These are phyloP conservation scores for Caenorhabditis afra DNA, from an alignment of 2,888 invertebrate genomes.

Conservation along the genomic window DNA sequence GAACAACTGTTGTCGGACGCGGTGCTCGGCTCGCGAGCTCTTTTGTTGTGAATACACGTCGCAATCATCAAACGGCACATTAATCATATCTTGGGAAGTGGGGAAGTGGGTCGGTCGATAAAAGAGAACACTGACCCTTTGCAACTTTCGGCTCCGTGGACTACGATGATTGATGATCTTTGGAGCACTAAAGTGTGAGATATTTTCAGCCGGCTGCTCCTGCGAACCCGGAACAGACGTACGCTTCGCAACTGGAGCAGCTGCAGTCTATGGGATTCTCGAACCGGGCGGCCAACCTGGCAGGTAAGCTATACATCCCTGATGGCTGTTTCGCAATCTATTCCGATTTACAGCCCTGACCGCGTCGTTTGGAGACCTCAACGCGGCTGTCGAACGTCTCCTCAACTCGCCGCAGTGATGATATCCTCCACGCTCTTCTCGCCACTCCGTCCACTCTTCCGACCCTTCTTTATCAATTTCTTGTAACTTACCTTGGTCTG, in stretches of 20 bases:
- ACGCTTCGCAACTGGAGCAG: conserved; percentile 93
- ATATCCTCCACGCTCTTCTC: conserved; percentile 5
- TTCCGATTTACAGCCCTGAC: conserved; percentile 86
- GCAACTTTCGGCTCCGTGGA: conserved; percentile 15
- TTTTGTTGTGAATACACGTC: conserved; percentile 54
- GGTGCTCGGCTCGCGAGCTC: conserved; percentile 4
- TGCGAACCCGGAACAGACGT: conserved; percentile 88
- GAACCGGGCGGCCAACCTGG: conserved; percentile 95
- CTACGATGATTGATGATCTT: conserved; percentile 36
- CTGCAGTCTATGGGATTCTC: conserved; percentile 95
- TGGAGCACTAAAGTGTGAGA: conserved; percentile 9
- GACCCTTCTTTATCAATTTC: conserved; percentile 28
- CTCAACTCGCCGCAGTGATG: conserved; percentile 82
- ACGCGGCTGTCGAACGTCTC: conserved; percentile 96
- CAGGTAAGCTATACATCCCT: conserved; percentile 82
- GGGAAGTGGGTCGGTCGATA: conserved; percentile 26
- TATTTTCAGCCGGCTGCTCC: conserved; percentile 27
- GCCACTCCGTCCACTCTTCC: conserved; percentile 9
- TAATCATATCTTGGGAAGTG: conserved; percentile 48
- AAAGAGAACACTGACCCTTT: conserved; percentile 20
- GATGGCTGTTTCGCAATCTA: conserved; percentile 26
- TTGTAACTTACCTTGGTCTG: conserved; percentile 44
- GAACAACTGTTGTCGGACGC: conserved; percentile 35
- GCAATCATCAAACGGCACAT: conserved; percentile 59
- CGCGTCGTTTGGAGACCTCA: conserved; percentile 96